Percentiles rank a stretch among this genome's conserved stretches.
These are phyloP conservation scores for Ataeniobius toweri DNA, from an alignment of 2,797 vertebrate species.

Conservation along the genomic window DNA sequence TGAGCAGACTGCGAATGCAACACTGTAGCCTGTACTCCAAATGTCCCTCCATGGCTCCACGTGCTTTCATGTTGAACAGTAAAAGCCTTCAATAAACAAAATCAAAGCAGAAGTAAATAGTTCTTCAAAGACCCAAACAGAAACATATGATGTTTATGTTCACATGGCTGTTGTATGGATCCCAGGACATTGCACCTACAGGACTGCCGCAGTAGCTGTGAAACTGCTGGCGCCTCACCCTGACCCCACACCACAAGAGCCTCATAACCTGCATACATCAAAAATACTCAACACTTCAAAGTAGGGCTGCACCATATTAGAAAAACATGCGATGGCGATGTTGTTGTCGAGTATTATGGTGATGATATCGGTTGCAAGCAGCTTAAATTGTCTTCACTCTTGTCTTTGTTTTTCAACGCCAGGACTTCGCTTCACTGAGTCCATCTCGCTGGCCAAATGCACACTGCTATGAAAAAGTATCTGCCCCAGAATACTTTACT, in stretches of 20 bases:
- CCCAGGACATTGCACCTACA: constrained; percentile 39
- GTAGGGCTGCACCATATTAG: constrained; percentile 6
- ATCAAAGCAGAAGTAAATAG: constrained; percentile 72
- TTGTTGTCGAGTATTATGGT: background rate
- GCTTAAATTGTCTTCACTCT: background rate
- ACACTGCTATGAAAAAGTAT: background rate
- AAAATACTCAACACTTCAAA: constrained; percentile 31
- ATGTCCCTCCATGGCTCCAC: constrained; percentile 50
- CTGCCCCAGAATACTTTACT: background rate
- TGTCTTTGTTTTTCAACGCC: background rate
- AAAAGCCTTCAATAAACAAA: constrained; percentile 73
- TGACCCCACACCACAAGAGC: constrained; percentile 23
- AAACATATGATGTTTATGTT: constrained; percentile 69
- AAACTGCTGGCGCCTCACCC: constrained; percentile 24
- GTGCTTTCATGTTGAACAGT: constrained; percentile 66
- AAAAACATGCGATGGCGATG: background rate
- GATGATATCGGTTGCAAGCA: background rate
- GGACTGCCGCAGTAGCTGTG: constrained; percentile 40
- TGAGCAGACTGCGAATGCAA: constrained; percentile 40
- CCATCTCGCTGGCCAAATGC: background rate
- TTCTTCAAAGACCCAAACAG: constrained; percentile 55
- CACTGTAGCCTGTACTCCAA: constrained; percentile 29
- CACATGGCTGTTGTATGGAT: constrained; percentile 61
- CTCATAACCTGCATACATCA: constrained; percentile 41
- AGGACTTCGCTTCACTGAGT: background rate